phyloP scores from a whole-genome alignment of 92 coral and sea anemone genomes.

The Porites evermanni region DNA sequence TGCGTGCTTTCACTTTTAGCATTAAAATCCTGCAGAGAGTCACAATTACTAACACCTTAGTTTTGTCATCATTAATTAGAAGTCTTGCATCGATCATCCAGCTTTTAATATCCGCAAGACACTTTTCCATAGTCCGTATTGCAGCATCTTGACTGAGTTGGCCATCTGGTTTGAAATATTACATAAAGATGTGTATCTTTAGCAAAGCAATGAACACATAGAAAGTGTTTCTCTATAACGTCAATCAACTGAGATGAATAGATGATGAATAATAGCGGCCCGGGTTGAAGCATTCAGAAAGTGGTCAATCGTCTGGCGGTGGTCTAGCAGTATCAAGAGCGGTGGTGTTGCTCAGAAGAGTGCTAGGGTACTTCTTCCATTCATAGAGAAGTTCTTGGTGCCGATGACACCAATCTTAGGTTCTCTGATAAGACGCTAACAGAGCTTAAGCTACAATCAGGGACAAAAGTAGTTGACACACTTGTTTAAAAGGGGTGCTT shows the following conservation, averaged over 20 bases:
- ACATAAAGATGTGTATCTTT: background rate
- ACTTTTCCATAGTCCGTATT: conserved; percentile 5
- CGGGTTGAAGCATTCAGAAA: background rate
- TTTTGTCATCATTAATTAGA: background rate
- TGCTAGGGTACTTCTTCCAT: too few species aligned
- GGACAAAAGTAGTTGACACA: too few species aligned
- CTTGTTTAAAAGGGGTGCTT: too few species aligned
- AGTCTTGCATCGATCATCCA: conserved; percentile 7
- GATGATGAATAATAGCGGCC: background rate
- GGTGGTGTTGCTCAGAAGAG: too few species aligned
- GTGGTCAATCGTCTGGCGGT: background rate
- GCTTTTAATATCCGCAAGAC: conserved; percentile 9
- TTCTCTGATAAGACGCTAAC: too few species aligned
- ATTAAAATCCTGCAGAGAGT: too few species aligned
- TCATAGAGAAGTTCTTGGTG: too few species aligned
- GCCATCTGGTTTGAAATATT: background rate
- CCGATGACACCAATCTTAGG: too few species aligned
- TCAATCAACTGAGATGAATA: conserved; percentile 17
- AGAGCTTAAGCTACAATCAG: too few species aligned
- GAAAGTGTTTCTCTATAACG: conserved; percentile 18
- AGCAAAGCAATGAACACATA: conserved; percentile 1
- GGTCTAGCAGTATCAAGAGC: too few species aligned
- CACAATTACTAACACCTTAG: conserved; percentile 2
- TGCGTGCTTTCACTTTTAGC: too few species aligned
- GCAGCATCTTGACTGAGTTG: conserved; percentile 5